Evolutionary conservation across 2,888 invertebrate genomes (phyloP).

Genomic region (Ditylenchus weischeri): DNA sequence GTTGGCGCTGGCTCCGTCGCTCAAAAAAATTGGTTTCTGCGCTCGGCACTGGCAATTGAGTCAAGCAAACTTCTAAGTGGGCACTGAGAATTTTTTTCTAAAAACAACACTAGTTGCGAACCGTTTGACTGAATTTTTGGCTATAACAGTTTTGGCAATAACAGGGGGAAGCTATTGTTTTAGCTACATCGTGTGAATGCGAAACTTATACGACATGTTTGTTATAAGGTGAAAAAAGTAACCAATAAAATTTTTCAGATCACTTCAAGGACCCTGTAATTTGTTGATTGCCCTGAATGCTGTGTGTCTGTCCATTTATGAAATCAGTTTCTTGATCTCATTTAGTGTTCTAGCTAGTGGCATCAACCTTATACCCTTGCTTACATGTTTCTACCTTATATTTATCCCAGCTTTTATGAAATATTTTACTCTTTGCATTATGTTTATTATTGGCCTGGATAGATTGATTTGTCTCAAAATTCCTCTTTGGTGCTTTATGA

Average conservation of each 20-base stretch:
- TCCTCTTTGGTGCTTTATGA: not conserved
- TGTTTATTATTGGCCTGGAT: conserved; percentile 1
- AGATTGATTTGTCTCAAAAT: not conserved
- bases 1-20: no score
- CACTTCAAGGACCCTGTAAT: conserved; percentile 4
- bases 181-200: no score
- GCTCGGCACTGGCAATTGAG: no score
- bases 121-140: no score
- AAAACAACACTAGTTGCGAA: no score
- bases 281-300: conserved; percentile 6
- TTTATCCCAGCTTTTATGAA: conserved; percentile 4
- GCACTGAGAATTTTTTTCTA: no score
- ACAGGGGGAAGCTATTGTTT: no score
- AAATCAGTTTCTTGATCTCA: conserved; percentile 1
- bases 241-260: not conserved
- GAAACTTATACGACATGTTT: no score
- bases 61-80: no score
- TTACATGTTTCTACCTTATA: not conserved
- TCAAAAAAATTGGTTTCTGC: no score
- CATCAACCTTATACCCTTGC: not conserved
- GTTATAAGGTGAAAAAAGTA: no score
- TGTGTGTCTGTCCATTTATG: not conserved
- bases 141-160: no score
- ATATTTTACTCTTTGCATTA: conserved; percentile 4
- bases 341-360: not conserved